Base-by-base conservation (phyloP, 37 sponge, comb jelly and placozoan species). In the Diacarnus erythraeanus region DNA sequence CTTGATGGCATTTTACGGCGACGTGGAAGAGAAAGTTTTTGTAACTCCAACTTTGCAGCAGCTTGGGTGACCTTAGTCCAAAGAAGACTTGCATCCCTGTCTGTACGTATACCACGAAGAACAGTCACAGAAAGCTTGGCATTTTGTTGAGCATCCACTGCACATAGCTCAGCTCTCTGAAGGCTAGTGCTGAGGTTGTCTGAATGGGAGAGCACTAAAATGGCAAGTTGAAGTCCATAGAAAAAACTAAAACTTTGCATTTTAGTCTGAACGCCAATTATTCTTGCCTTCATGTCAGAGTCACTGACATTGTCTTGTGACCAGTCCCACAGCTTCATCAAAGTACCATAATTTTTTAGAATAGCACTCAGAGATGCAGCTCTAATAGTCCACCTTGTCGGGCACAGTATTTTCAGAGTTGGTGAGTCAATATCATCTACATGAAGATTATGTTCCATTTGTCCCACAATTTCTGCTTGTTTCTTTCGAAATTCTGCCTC, bases 281-380 rank as follows among this genome's bases (percentile, higher is more conserved):
- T 47, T 47, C 51, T 47, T 47, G 51, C 51, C 51, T 47, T 47
- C 51, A 47, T 47, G 51, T 47, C 51, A 47, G 51, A 47, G 51
- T 47, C 51, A 47, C 51, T 47, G 51, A 47, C 51, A 47, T 47
- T 47, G 51, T 47, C 51, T 47, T 47, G 51, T 47, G 51, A 47
- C 51, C 51, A 47, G 51, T 47, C 51, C 51, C 51, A 47, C 51
- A 47, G 51, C 51, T 47, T 47, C 51, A 47, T 47, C 12, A 47
- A 47, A 47, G 51, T 47, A 15, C 51, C 51, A 47, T 47, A 47
- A 12, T 60, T 60, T 60, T 60, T 60, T 25, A 60, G 61, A 60
- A 60, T 60, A 60, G 61, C 61, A 60, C 61, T 60, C 61, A 60
- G 61, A n/a, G 27, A 60, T 26, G 61, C 61, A 60, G 61, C 61